Conservation (phyloP, 2,888 invertebrate genomes). For the Liodrosophila aerea region DNA sequence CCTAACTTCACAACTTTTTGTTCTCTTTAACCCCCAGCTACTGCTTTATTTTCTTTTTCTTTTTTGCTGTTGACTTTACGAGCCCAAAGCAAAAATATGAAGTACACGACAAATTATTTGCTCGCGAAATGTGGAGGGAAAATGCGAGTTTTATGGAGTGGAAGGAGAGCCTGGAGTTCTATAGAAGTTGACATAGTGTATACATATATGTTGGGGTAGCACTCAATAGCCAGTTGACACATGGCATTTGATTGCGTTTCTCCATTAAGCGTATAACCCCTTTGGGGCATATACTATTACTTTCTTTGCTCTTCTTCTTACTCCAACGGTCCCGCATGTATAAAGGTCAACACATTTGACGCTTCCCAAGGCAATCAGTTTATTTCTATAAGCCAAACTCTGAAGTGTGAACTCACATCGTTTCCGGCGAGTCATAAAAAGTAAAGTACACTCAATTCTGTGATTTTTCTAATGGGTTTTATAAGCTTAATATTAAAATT, state of each 20-base stretch:
- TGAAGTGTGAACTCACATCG: slow-evolving; percentile 3
- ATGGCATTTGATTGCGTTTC: slow-evolving; percentile 56
- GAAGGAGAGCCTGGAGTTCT: slow-evolving; percentile 5
- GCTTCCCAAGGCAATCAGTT: not conserved
- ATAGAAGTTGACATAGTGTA: slow-evolving; percentile 39
- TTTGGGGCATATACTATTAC: slow-evolving; percentile 24
- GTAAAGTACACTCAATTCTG: not conserved
- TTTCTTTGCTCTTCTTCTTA: not conserved
- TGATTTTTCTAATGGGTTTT: too few species aligned
- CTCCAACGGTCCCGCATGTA: not conserved
- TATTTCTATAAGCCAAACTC: not conserved
- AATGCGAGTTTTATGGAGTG: not conserved
- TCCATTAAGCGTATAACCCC: slow-evolving; percentile 36
- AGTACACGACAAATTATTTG: slow-evolving; percentile 63
- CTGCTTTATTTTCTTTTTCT: slow-evolving; percentile 2
- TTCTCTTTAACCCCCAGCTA: slow-evolving; percentile 14
- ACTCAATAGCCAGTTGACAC: slow-evolving; percentile 53
- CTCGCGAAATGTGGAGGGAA: slow-evolving; percentile 18
- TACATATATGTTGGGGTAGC: slow-evolving; percentile 22
- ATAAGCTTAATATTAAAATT: not conserved
- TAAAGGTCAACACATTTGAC: slow-evolving; percentile 7
- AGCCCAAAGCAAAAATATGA: slow-evolving; percentile 43
- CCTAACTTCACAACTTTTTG: slow-evolving; percentile 44
- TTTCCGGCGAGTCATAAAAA: slow-evolving; percentile 1
- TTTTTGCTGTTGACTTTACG: slow-evolving; percentile 49